Evolutionary conservation across 2,888 invertebrate genomes (phyloP).

Genomic region (Nephrotoma guestfalica): DNA sequence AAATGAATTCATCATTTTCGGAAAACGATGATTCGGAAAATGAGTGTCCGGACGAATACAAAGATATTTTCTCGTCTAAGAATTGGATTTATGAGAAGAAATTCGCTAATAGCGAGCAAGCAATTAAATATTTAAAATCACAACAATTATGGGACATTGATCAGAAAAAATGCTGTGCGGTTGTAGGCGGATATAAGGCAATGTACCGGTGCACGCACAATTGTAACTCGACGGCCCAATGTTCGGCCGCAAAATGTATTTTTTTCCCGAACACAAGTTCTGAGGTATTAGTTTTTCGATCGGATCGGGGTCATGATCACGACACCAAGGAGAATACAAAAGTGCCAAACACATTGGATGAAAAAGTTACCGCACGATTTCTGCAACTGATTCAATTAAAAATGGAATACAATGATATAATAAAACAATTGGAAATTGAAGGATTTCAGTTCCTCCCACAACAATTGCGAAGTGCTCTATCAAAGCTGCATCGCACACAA

Average conservation of each 20-base stretch:
- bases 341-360: background rate
- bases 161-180: background rate
- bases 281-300: background rate
- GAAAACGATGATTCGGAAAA: background rate
- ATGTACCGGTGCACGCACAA: background rate
- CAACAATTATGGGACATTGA: background rate
- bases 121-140: background rate
- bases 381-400: background rate
- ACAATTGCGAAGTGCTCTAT: background rate
- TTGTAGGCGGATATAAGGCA: background rate
- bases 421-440: background rate
- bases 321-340: background rate
- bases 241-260: background rate
- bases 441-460: background rate
- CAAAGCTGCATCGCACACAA: background rate
- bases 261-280: background rate
- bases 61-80: background rate
- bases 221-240: background rate
- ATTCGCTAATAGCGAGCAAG: background rate
- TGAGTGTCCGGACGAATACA: background rate
- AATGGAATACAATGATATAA: background rate
- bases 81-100: background rate
- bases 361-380: background rate
- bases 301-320: background rate
- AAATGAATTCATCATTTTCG: background rate